Base-by-base conservation (phyloP, 2,888 invertebrate species). In the Thymelicus acteon region DNA sequence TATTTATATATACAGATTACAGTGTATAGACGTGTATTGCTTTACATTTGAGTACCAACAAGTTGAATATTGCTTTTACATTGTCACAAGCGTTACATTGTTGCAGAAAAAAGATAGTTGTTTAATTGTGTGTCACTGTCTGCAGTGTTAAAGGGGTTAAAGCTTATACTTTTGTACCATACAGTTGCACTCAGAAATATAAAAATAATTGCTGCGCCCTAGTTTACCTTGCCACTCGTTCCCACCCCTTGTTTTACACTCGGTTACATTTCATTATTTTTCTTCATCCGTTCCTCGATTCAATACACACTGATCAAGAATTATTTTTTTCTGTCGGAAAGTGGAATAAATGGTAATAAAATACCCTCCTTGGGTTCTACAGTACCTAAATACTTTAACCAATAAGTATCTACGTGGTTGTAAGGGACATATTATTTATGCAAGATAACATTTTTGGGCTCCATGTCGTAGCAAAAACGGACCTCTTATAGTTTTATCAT, bases 161-260 rank as follows among this genome's bases (percentile, higher is more conserved):
- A 64, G 31, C 40, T 69, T 63, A 64, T 60, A 48, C 58, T 60
- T 60, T 52, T 47, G 52, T 37, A 13, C 57, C 52, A 63, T 61
- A 57, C 15, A 60, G 63, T 64, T 64, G 64, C 64, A 60, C 63
- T 70, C 48, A 40, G 57, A 57, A 48, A 70, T 57, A 48, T 70
- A 58, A 70, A 58, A 58, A 64, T 64, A 64, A 70, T 70, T 70
- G 69, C 58, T 44, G 63, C 64, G 70, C 63, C 58, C 63, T 49
- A 64, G 58, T 64, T 70, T 49, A 63, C 69, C 48, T 58, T 13
- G 57, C 68, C n/a, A 49, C 64, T 64, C 63, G 57, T 49, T 58
- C 13, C 54, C 47, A 58, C 47, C 68, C 63, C 40, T 70, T 58
- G 63, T 58, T 57, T 37, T 40, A 64, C 63, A 60, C 63, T 70